A percentile compares a stretch with the other conserved stretches of the same genome.
These are phyloP conservation scores for Chaetops frenatus DNA, from an alignment of 2,113 vertebrate species.

Conservation along the genomic window DNA sequence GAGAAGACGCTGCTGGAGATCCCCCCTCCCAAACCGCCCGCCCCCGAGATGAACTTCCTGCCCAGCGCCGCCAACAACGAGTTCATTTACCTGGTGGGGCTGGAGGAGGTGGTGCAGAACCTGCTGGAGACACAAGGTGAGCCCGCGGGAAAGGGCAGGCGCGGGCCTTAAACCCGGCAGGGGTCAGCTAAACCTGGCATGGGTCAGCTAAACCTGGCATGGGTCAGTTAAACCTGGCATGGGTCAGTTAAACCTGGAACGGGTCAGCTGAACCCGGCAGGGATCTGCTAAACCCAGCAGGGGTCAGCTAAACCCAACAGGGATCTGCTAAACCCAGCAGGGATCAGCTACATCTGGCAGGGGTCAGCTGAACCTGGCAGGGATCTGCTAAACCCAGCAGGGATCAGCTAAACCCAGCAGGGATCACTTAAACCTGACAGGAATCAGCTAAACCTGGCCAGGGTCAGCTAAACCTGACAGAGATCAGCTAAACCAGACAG, in stretches of 20 bases:
- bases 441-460: no score
- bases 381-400: not conserved
- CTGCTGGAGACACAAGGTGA: constrained; percentile 92
- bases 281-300: not conserved
- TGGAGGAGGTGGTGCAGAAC: constrained; percentile 97
- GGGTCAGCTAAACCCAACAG: not conserved
- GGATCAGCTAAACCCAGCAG: not conserved
- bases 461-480: not conserved
- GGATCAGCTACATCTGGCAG: not conserved
- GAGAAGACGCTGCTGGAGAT: constrained; percentile 97
- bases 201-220: rapidly evolving
- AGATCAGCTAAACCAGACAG: not conserved
- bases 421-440: not conserved
- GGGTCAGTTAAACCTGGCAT: not conserved
- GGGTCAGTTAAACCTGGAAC: not conserved
- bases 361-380: no score
- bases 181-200: not conserved
- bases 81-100: constrained; percentile 94
- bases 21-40: constrained; percentile 91
- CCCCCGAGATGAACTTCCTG: constrained; percentile 92
- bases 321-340: not conserved
- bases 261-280: no score
- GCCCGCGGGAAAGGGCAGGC: not conserved
- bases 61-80: constrained; percentile 97
- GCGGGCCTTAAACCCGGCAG: rapidly evolving